Base-by-base conservation (phyloP, 2,888 invertebrate species). In the Orchestes rusci region DNA sequence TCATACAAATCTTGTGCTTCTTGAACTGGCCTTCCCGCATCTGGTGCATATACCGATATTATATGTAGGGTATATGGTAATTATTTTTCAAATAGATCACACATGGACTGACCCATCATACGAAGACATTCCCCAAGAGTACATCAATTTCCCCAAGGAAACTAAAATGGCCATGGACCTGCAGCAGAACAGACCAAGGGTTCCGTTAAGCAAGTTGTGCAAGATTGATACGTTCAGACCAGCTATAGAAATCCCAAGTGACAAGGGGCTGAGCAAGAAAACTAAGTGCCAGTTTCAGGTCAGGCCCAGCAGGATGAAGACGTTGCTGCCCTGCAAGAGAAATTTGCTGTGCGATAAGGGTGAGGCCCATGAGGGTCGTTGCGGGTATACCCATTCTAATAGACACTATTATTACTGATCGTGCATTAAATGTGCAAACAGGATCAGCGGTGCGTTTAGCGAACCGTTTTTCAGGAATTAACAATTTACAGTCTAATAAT, bases 291-390 rank as follows among this genome's bases (percentile, higher is more conserved):
- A n/a, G 8, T 12, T 8, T 12, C 12, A 15, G 3, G 34, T 13
- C 8, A 17, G 8, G 8, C 27, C 15, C 8, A 7, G 4, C 10
- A 39, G 19, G 34, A 0, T 18, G 10, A 31, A 31, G 15, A 7
- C 43, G 16, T 23, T 18, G 7, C 23, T 48, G 15, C 48, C 48
- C 8, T 48, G 48, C 16, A 48, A 44, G 23, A 48, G 33, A 10
- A 48, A 48, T 23, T 33, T 48, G 34, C 41, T 48, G n/a, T 48
- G 48, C 16, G 44, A 48, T 30, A 44, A 48, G 27, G 48, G 44
- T 17, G 44, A 48, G 7, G 34, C 39, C 4, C 48, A 48, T 20
- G 7, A 15, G 2, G 48, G 44, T 8, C 20, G 33, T 13, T 48
- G 48, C 27, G 44, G 43, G n/a, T 46, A 38, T 38, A 40, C 48